Percentiles rank a stretch among this genome's conserved stretches.
These are phyloP conservation scores for Agrotis puta DNA, from an alignment of 2,888 invertebrate species.

Conservation along the genomic window DNA sequence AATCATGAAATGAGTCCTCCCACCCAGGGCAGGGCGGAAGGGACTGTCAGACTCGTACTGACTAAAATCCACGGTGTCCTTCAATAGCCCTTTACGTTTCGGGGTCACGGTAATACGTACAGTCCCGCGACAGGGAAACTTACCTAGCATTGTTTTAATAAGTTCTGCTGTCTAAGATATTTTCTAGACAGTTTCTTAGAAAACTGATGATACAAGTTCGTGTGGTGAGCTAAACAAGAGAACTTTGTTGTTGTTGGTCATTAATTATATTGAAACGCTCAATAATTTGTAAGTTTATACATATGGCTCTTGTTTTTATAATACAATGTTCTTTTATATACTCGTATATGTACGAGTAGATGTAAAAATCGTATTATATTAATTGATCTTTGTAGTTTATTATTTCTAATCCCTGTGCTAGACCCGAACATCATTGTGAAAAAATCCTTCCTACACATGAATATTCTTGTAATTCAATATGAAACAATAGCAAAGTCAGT, in stretches of 20 bases:
- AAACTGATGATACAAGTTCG: conserved; percentile 29
- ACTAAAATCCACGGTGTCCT: too few species aligned
- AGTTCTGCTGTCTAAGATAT: conserved; percentile 6
- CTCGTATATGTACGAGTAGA: too few species aligned
- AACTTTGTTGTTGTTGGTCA: conserved; percentile 21
- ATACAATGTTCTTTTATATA: too few species aligned
- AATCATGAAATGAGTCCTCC: too few species aligned
- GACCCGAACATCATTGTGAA: neutral
- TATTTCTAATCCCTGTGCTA: too few species aligned
- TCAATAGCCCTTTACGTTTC: too few species aligned
- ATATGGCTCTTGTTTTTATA: neutral
- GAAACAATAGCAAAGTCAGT: neutral
- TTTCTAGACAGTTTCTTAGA: conserved; percentile 12
- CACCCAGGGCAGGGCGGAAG: too few species aligned
- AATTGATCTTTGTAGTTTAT: too few species aligned
- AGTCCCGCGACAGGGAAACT: neutral
- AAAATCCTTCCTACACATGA: neutral
- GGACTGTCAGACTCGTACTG: too few species aligned
- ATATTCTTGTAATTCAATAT: neutral
- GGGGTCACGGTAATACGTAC: too few species aligned
- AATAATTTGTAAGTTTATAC: neutral
- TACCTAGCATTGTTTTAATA: conserved; percentile 14
- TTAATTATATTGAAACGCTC: conserved; percentile 16
- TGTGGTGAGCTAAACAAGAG: conserved; percentile 5
- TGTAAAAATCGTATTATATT: neutral